Evolutionary conservation across 2,797 vertebrate species (phyloP).

Genomic region (Sebastes trivittatus): DNA sequence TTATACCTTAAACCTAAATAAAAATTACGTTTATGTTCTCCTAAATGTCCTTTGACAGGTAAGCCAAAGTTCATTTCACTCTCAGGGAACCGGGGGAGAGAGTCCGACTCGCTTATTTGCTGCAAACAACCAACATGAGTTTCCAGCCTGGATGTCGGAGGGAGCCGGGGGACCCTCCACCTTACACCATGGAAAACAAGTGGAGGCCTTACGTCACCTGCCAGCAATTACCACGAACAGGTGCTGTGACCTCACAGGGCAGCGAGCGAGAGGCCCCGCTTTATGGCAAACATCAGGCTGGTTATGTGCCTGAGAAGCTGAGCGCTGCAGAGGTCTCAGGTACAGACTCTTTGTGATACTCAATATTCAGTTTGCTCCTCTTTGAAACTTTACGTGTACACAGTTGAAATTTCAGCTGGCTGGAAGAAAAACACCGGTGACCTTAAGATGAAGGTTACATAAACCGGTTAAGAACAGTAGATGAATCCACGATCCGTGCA

Average conservation of each 20-base stretch:
- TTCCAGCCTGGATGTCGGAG: not conserved
- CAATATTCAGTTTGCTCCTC: conserved; percentile 14
- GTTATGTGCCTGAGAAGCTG: conserved; percentile 17
- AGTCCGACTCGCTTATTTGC: conserved; percentile 43
- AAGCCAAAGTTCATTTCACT: conserved; percentile 18
- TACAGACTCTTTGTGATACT: conserved; percentile 39
- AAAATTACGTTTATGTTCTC: not conserved
- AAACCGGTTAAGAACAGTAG: conserved; percentile 32
- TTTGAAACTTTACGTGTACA: not conserved
- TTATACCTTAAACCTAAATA: not conserved
- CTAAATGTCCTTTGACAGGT: not conserved
- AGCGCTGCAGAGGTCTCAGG: conserved; percentile 10
- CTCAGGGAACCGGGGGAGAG: not conserved
- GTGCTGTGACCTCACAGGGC: conserved; percentile 75
- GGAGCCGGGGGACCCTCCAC: conserved; percentile 28
- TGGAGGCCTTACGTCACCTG: conserved; percentile 59
- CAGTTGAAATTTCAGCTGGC: conserved; percentile 28
- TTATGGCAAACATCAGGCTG: conserved; percentile 50
- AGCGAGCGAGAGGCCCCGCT: conserved; percentile 39
- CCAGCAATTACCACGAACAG: conserved; percentile 67
- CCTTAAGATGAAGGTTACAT: conserved; percentile 46
- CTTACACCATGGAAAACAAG: conserved; percentile 67
- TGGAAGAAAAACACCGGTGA: conserved; percentile 31
- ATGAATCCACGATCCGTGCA: conserved; percentile 26
- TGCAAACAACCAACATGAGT: conserved; percentile 26